Evolutionary conservation across 2,797 vertebrate genomes (phyloP), one percentile per base, ranked within the genome.

Genomic region (Aeoliscus strigatus): DNA sequence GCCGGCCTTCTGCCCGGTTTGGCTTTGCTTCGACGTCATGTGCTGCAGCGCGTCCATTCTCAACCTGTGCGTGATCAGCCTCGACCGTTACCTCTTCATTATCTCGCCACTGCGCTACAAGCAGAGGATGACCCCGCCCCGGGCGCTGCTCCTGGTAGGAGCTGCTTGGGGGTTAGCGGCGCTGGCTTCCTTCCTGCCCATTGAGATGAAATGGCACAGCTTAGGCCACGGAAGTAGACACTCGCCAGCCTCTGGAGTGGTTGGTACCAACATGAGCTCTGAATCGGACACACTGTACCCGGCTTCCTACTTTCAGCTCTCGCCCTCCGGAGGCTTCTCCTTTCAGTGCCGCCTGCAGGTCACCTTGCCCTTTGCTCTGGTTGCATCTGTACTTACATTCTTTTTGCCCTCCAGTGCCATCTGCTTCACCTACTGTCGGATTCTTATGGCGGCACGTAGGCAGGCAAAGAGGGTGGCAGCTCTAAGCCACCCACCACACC

Each of bases 11-110:
- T 99, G 96, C 74, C 91, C 90, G 0, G 81, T 98, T 51, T 98
- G 96, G 96, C 90, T 90, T 29, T 92, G 93, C 79, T 97, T 97
- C 0, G 96, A 98, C 0, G 91, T 97, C 59, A 96, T 99, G 96
- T 98, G 94, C 85, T 98, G 94, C 83, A 97, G 95, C 1, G 94
- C 96, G 2, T 99, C 96, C 79, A 99, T 98, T 72, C 91, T 99
- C 59, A 98, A 99, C 88, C 87, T 99, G 36, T 97, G 96, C 10
- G 83, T 93, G 73, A 99, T 99, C 87, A 98, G 95, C 84, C 75
- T 97, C 83, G 96, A 98, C 86, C 89, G 96, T 3, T 97, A 97
- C 80, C 84, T 99, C 73, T 91, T 99, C 72, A 99, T 98, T 73
- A 94, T 94, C 45, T 97, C 94, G 0, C 96, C 96, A 0, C 85